A percentile compares a stretch with the other conserved stretches of the same genome.
phyloP scores from a whole-genome alignment of 2,113 vertebrate species.

The Pelvicachromis taeniatus region DNA sequence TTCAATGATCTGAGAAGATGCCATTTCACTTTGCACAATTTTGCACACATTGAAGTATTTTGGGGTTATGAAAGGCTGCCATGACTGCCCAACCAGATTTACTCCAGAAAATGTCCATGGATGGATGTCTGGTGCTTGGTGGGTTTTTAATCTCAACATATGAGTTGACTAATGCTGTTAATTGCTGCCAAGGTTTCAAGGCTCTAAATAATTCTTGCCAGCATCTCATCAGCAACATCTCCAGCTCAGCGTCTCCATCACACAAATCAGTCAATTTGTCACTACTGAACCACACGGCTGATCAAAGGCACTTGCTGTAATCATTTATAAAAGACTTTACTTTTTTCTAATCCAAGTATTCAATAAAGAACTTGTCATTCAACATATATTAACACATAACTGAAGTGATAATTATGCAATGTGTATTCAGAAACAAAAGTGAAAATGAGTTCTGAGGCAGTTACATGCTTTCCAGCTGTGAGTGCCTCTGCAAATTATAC shows the following conservation, averaged over 20 bases:
- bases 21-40: neutral
- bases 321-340: neutral
- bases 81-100: neutral
- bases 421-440: slow-evolving; percentile 10
- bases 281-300: neutral
- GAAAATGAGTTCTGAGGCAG: neutral
- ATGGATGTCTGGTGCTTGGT: neutral
- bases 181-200: neutral
- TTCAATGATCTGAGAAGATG: neutral
- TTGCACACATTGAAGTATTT: neutral
- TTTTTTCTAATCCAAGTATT: slow-evolving; percentile 5
- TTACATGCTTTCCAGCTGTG: neutral
- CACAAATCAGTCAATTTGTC: slow-evolving; percentile 24
- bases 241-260: neutral
- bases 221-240: slow-evolving; percentile 24
- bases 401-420: slow-evolving; percentile 11
- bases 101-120: neutral
- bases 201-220: neutral
- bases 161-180: neutral
- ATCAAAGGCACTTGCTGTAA: slow-evolving; percentile 2
- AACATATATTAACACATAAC: slow-evolving; percentile 8
- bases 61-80: neutral
- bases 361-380: neutral
- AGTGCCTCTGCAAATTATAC: neutral
- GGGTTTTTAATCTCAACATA: neutral